phyloP scores from a whole-genome alignment of 2,888 invertebrate species.

The Eumerus sabulonum region DNA sequence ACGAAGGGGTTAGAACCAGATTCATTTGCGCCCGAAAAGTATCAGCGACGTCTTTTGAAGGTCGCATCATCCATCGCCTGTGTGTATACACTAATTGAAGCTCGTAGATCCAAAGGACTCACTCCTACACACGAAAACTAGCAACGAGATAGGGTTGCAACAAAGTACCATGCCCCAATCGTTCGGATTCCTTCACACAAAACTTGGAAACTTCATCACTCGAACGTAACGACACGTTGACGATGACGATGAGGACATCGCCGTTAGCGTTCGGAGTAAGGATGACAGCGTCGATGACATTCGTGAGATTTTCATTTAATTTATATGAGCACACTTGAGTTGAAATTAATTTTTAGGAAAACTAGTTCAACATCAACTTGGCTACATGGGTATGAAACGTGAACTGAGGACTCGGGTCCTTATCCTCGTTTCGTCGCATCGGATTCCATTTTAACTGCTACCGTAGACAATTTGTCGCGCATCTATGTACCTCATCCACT shows the following conservation, averaged over 20 bases:
- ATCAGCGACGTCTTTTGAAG: constrained; percentile 38
- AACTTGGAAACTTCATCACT: constrained; percentile 46
- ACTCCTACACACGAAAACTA: constrained; percentile 30
- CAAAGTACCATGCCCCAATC: constrained; percentile 43
- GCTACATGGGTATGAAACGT: background rate
- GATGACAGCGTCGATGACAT: constrained; percentile 56
- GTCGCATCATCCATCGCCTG: constrained; percentile 25
- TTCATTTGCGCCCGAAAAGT: constrained; percentile 58
- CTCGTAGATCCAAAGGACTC: constrained; percentile 60
- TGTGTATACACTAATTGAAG: constrained; percentile 55
- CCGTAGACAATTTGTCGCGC: constrained; percentile 63
- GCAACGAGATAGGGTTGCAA: constrained; percentile 15
- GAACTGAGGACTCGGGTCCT: background rate
- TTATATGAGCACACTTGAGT: constrained; percentile 64
- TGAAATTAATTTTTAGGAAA: constrained; percentile 66
- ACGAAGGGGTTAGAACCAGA: constrained; percentile 25
- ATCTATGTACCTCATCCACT: background rate
- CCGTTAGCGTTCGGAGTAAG: background rate
- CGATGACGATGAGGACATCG: background rate
- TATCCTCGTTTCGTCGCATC: background rate
- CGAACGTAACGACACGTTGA: background rate
- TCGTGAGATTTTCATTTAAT: constrained; percentile 68
- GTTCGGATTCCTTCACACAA: constrained; percentile 55
- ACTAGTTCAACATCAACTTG: constrained; percentile 27
- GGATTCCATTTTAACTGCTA: constrained; percentile 50